Conservation (phyloP, 2,888 invertebrate species). For the Lepetodrilus schrolli region DNA sequence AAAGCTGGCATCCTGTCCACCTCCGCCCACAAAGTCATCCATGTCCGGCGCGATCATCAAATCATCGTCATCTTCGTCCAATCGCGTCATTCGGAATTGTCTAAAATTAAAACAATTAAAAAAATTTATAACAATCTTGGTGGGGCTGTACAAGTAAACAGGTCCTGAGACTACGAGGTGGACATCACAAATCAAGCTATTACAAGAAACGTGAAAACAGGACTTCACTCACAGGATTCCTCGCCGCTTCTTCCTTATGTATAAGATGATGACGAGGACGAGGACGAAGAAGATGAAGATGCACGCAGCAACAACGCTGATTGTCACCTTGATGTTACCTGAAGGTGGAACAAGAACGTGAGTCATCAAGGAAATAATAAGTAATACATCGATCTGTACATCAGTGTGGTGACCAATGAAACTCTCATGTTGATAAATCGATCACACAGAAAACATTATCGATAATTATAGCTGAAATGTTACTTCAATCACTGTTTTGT, state of each 20-base stretch:
- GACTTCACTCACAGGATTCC: constrained; percentile 50
- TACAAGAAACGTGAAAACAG: neutral
- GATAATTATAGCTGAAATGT: no score
- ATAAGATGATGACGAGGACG: constrained; percentile 48
- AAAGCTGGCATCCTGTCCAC: constrained; percentile 45
- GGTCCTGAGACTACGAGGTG: neutral
- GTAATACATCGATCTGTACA: no score
- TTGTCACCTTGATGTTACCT: constrained; percentile 48
- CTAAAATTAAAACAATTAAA: constrained; percentile 32
- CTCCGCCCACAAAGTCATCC: constrained; percentile 48
- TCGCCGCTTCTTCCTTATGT: constrained; percentile 52
- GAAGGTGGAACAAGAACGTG: no score
- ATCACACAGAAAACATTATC: no score
- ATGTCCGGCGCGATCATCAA: constrained; percentile 44
- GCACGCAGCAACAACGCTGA: constrained; percentile 54
- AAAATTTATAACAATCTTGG: neutral
- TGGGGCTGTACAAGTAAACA: neutral
- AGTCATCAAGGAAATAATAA: no score
- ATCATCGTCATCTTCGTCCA: constrained; percentile 50
- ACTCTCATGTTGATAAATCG: no score
- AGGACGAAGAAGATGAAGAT: constrained; percentile 51
- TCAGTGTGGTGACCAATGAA: no score
- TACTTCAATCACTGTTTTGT: no score
- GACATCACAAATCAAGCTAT: neutral
- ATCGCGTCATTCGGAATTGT: constrained; percentile 50